These are phyloP conservation scores for Micromussa lordhowensis DNA, from an alignment of 92 coral and sea anemone species.

Conservation along the genomic window DNA sequence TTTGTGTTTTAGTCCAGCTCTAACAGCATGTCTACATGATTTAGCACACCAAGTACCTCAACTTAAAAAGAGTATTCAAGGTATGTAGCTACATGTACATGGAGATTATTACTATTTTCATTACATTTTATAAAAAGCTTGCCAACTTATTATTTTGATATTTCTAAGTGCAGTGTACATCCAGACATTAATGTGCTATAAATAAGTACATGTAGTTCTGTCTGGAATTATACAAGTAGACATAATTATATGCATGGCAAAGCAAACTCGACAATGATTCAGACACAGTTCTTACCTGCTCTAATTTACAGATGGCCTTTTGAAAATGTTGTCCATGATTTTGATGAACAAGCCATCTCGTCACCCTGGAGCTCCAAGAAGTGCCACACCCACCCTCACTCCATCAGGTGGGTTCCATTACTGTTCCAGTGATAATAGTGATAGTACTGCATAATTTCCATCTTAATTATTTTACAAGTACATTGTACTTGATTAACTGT, in stretches of 20 bases:
- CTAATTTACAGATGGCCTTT: conserved; percentile 83
- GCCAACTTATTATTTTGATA: too few species aligned
- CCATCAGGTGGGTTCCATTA: conserved; percentile 70
- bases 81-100: conserved; percentile 10
- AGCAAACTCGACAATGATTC: too few species aligned
- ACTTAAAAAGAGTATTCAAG: conserved; percentile 94
- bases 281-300: background rate
- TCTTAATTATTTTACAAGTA: too few species aligned
- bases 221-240: too few species aligned
- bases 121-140: too few species aligned
- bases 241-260: too few species aligned
- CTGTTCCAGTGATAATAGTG: background rate
- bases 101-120: too few species aligned
- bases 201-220: too few species aligned
- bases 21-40: conserved; percentile 97
- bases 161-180: too few species aligned
- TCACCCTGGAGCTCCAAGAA: conserved; percentile 89
- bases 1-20: conserved; percentile 80
- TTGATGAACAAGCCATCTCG: conserved; percentile 90
- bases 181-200: too few species aligned
- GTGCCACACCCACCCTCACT: conserved; percentile 82
- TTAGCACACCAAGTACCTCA: conserved; percentile 95
- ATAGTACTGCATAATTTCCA: background rate
- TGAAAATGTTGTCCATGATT: conserved; percentile 92
- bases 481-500: too few species aligned